Base-by-base conservation (phyloP, 1,140 invertebrate genomes). In the Drosophila melanica region DNA sequence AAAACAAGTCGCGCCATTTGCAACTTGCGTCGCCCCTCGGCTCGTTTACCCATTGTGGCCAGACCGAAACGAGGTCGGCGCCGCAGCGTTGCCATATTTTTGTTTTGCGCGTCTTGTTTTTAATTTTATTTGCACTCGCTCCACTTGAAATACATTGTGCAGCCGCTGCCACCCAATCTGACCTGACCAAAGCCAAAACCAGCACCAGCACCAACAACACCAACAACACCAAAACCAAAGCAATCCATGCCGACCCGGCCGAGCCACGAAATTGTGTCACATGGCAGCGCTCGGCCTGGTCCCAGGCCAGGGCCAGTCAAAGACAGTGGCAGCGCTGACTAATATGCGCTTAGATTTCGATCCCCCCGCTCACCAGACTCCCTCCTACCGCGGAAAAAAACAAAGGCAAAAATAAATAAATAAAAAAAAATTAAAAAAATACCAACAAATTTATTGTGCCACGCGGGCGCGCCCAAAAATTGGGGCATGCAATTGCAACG, bases 141-240 rank as follows among this genome's bases (percentile, higher is more conserved):
- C 79, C 81, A 86, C 81, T 87, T 87, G 82, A 85, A 87, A 87
- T 87, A 81, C 81, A 85, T 85, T 85, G 81, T 85, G 69, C 68
- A 80, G 77, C 76, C 55, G 63, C 66, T 42, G 48, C 59, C 45
- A 18, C 35, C 20, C 70, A 45, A 9, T 48, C 50, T 33, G 63
- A 71, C 48, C 62, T 45, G 57, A 47, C 58, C 62, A 66, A 27
- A 55, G 37, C 33, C 51, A 12, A 39, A 54, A 18, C 23, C 47
- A 50, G 12, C 23, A 18, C 23, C 47, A 50, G 12, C 23, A 20
- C 45, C 45, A 23, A 50, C 14, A 27, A 23, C 47, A 30, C 1
- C 14, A 37, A 47, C 44, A 44, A 60, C 55, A 57, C 47, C 44
- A 44, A 55, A 74, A 79, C 62, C 76, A 81, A 35, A 35, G 8